These are phyloP conservation scores for Poecilia wingei DNA, from an alignment of 2,797 vertebrate species.

Conservation along the genomic window DNA sequence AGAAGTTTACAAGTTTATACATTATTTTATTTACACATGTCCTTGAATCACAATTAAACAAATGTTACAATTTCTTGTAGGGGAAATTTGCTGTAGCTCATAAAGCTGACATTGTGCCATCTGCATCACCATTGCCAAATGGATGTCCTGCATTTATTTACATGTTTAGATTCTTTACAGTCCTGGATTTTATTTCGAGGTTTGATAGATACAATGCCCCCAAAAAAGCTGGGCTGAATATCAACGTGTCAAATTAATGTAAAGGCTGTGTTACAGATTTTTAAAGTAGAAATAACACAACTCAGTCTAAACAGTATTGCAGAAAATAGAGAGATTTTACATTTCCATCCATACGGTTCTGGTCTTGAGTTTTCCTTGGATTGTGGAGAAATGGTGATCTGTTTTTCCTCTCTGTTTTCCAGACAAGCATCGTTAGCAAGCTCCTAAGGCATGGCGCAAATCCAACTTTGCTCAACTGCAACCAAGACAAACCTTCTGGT, in stretches of 20 bases:
- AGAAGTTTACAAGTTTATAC: not conserved
- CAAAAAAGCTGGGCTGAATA: not conserved
- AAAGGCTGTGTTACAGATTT: not conserved
- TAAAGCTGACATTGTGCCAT: not conserved
- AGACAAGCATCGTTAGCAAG: conserved; percentile 90
- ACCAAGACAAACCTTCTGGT: conserved; percentile 95
- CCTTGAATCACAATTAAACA: not conserved
- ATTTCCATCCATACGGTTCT: not conserved
- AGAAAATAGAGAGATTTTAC: conserved; percentile 27
- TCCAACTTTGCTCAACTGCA: conserved; percentile 89
- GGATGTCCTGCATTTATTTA: not conserved
- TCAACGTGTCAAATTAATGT: not conserved
- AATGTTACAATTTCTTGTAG: not conserved
- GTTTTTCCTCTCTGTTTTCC: conserved; percentile 57
- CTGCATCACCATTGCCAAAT: not conserved
- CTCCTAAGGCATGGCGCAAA: conserved; percentile 88
- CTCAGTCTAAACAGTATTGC: not conserved
- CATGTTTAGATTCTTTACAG: not conserved
- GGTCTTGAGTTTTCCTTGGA: not conserved
- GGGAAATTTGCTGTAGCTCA: not conserved
- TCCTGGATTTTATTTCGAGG: not conserved
- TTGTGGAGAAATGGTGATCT: conserved; percentile 40
- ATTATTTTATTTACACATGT: not conserved
- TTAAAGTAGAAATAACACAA: not conserved
- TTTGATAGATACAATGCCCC: not conserved